Base-by-base conservation (phyloP, 2,797 vertebrate genomes). In the Clarias laeviceps region DNA sequence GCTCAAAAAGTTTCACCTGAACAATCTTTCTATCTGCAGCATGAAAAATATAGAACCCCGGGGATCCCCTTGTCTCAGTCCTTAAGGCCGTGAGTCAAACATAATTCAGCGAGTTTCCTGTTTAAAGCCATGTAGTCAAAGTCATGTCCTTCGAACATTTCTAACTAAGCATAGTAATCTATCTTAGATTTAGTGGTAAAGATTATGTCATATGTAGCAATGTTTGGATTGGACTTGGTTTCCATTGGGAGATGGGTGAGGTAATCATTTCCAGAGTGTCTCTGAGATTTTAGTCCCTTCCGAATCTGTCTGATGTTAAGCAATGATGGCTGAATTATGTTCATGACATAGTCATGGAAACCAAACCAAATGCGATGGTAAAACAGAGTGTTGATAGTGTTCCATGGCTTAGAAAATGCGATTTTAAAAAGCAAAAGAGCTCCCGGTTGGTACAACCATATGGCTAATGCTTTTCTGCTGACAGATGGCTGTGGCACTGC, bases 1-100 rank as follows among this genome's bases (percentile, higher is more conserved):
- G n/a, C 77, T 70, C 8, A 74, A 27, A 66, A 68, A 57, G 15
- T 72, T 85, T 81, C 59, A 69, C 37, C 76, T 85, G 76, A 56
- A 68, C 50, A 66, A 29, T 66, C 20, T 82, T 37, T 61, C 34
- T n/a, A 24, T 18, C 69, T 82, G 17, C 3, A 40, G 17, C 69
- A 34, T 81, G 29, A 74, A 82, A 72, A 68, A 74, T 61, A 29
- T 56, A 70, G 34, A 45, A 20, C 3, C 64, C 66, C 24, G 15
- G 68, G 50, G n/a, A 4, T 27, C 5, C 27, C 12, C 18, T 59
- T 34, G 29, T 59, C 29, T 34, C 76, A 62, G 32, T 37, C 29
- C 54, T 77, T 27, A 29, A 78, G 56, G 45, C 15, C 15, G 6
- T 0, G 72, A 29, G 18, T 50, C 54, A 18, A 34, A 34, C 29